These are phyloP conservation scores for Aleiodes leptofemur DNA, from an alignment of 2,888 invertebrate genomes.

Conservation along the genomic window DNA sequence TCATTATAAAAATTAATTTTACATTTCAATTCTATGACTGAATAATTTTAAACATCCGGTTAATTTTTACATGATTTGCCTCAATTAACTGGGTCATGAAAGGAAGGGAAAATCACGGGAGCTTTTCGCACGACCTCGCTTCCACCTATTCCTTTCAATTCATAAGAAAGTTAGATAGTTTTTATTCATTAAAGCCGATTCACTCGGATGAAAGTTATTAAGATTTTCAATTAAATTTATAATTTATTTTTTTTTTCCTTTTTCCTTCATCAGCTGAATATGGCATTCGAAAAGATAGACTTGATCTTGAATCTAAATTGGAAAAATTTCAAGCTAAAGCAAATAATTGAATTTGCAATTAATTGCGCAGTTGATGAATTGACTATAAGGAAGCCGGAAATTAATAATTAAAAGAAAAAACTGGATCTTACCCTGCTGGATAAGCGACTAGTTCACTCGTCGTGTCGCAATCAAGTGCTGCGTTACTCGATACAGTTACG, in stretches of 20 bases:
- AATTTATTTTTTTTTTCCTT: too few relatives aligned
- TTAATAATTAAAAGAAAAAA: conserved; percentile 29
- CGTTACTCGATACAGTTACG: conserved; percentile 94
- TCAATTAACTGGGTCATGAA: conserved; percentile 45
- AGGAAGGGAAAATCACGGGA: conserved; percentile 36
- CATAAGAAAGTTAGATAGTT: conserved; percentile 20
- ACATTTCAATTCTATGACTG: too few relatives aligned
- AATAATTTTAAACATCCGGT: conserved; percentile 8
- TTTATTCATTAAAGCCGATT: conserved; percentile 24
- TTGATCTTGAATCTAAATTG: background rate
- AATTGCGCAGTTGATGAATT: too few relatives aligned
- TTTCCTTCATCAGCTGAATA: background rate
- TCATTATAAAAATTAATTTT: too few relatives aligned
- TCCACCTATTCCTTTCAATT: conserved; percentile 29
- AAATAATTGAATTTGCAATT: conserved; percentile 3
- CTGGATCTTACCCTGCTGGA: conserved; percentile 93
- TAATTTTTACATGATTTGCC: conserved; percentile 17
- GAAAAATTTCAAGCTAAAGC: background rate
- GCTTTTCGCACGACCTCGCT: conserved; percentile 48
- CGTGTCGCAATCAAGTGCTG: conserved; percentile 92
- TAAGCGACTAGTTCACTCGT: conserved; percentile 93
- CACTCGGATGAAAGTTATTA: conserved; percentile 23
- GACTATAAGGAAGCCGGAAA: conserved; percentile 36
- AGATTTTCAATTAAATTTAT: background rate
- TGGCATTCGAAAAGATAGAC: too few relatives aligned